These are phyloP conservation scores for Protomyctophum bolini DNA, from an alignment of 2,113 vertebrate species.

Conservation along the genomic window DNA sequence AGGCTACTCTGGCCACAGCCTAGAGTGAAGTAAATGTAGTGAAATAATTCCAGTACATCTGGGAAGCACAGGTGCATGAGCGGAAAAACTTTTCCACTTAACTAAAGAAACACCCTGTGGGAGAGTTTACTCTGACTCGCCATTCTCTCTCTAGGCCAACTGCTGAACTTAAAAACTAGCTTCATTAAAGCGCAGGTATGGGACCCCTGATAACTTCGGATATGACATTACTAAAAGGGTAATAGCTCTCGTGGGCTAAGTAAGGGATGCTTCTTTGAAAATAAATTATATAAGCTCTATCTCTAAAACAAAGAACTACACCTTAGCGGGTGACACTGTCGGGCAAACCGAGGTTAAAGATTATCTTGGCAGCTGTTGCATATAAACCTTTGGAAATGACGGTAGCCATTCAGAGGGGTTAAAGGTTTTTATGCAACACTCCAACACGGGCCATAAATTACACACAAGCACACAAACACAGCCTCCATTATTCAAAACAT, in stretches of 20 bases:
- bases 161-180: conserved; percentile 26
- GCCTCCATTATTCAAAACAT: conserved; percentile 4
- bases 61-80: conserved; percentile 14
- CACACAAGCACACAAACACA: neutral
- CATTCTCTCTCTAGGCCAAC: neutral
- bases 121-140: conserved; percentile 41
- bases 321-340: conserved; percentile 13
- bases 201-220: conserved; percentile 39
- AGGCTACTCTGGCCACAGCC: too few species aligned
- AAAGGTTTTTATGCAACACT: conserved; percentile 13
- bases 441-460: conserved; percentile 22
- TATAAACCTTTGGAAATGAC: conserved; percentile 20
- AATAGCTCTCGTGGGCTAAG: conserved; percentile 31
- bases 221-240: conserved; percentile 37
- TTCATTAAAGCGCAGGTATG: conserved; percentile 16
- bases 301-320: conserved; percentile 25
- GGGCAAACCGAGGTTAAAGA: conserved; percentile 22
- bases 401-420: neutral
- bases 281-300: conserved; percentile 11
- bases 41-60: neutral
- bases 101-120: conserved; percentile 36
- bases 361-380: conserved; percentile 29
- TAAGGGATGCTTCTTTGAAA: conserved; percentile 8
- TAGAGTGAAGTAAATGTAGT: conserved; percentile 10
- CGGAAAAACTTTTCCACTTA: conserved; percentile 37